Conservation (phyloP, 2,888 invertebrate species). For the Xanthorhoe designata region DNA sequence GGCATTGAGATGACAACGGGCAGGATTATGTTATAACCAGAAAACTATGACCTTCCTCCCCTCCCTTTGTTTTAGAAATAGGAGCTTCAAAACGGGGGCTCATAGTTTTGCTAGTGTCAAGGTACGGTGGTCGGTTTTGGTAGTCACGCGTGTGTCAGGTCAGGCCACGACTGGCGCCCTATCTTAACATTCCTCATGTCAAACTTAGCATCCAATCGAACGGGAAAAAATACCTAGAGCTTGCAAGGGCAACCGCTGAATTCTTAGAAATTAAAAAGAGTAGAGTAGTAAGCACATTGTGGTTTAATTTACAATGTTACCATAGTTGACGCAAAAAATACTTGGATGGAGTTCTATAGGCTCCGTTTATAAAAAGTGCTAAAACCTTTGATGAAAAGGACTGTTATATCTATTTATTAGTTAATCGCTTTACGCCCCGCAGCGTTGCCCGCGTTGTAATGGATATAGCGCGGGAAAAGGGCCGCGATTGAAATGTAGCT, state of each 20-base stretch:
- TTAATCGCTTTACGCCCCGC: too few species aligned
- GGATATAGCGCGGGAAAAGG: too few species aligned
- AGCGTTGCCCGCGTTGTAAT: too few species aligned
- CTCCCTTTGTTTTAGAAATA: slow-evolving; percentile 40
- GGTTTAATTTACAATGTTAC: slow-evolving; percentile 7
- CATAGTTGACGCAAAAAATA: background rate
- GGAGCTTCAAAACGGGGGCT: slow-evolving; percentile 42
- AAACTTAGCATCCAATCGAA: slow-evolving; percentile 72
- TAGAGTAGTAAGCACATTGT: slow-evolving; percentile 3
- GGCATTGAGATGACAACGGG: slow-evolving; percentile 83
- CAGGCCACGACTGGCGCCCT: slow-evolving; percentile 75
- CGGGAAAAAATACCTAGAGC: slow-evolving; percentile 65
- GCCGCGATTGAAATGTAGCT: too few species aligned
- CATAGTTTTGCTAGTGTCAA: slow-evolving; percentile 54
- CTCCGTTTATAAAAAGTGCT: too few species aligned
- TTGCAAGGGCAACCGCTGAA: slow-evolving; percentile 64
- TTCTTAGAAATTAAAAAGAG: slow-evolving; percentile 53
- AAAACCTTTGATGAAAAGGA: too few species aligned
- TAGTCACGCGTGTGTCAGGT: slow-evolving; percentile 73
- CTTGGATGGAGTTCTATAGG: background rate
- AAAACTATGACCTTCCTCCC: slow-evolving; percentile 49
- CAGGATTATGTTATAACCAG: slow-evolving; percentile 73
- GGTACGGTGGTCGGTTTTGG: slow-evolving; percentile 56
- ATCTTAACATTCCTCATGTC: slow-evolving; percentile 77
- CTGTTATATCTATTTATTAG: too few species aligned